Evolutionary conservation across 2,888 invertebrate genomes (phyloP).

Genomic region (Phyto melanocephala): DNA sequence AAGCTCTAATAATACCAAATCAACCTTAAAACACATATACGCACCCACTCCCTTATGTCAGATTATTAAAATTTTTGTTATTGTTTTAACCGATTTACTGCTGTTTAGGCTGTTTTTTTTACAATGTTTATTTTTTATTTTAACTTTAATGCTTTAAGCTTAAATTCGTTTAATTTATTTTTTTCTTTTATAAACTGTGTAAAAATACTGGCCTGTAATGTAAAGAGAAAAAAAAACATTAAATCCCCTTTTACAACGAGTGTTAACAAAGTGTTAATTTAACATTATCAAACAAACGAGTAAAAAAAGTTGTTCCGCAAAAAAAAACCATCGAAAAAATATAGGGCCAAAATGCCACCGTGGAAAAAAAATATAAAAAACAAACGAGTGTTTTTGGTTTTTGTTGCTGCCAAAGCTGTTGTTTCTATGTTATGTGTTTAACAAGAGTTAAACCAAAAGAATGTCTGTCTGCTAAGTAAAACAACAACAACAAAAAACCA

Average conservation of each 20-base stretch:
- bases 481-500: too few relatives aligned
- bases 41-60: background rate
- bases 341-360: slow-evolving; percentile 46
- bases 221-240: slow-evolving; percentile 18
- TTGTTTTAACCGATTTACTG: slow-evolving; percentile 22
- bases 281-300: slow-evolving; percentile 71
- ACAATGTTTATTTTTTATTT: background rate
- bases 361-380: slow-evolving; percentile 58
- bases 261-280: slow-evolving; percentile 77
- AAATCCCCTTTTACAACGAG: slow-evolving; percentile 61
- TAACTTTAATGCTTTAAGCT: slow-evolving; percentile 21
- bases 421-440: slow-evolving; percentile 33
- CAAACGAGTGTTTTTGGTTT: slow-evolving; percentile 60
- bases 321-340: slow-evolving; percentile 22
- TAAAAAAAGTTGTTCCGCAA: background rate
- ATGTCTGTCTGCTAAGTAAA: slow-evolving; percentile 23
- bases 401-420: background rate
- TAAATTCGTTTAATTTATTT: background rate
- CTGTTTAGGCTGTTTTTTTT: background rate
- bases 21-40: background rate
- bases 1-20: slow-evolving; percentile 7
- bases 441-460: slow-evolving; percentile 17
- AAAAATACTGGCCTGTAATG: background rate
- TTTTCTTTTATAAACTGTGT: slow-evolving; percentile 12
- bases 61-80: slow-evolving; percentile 23